These are phyloP conservation scores for Drosophila picticornis DNA, from an alignment of 2,888 invertebrate species.

Conservation along the genomic window DNA sequence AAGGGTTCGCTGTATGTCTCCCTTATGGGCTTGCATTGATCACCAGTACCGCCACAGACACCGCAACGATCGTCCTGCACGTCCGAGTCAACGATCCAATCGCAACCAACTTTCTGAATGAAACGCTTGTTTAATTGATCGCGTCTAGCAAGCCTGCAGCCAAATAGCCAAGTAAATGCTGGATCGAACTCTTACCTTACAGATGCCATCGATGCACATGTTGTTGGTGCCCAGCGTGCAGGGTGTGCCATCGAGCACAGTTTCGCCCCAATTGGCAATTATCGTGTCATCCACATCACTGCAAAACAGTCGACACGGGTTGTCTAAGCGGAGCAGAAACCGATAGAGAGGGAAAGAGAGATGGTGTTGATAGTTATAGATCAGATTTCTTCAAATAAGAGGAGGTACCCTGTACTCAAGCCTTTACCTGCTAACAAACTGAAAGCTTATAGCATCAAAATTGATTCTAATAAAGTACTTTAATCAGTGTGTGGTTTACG, in stretches of 20 bases:
- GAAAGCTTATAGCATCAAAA: background rate
- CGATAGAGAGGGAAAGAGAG: too few relatives aligned
- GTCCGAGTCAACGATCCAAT: slow-evolving; percentile 93
- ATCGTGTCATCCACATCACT: slow-evolving; percentile 90
- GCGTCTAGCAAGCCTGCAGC: slow-evolving; percentile 8
- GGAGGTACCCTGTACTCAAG: background rate
- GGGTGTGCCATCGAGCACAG: slow-evolving; percentile 93
- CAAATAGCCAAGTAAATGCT: background rate
- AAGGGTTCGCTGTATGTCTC: slow-evolving; percentile 85
- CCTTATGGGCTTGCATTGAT: slow-evolving; percentile 90
- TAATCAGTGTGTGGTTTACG: background rate
- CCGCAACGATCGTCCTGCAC: slow-evolving; percentile 94
- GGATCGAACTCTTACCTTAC: slow-evolving; percentile 87
- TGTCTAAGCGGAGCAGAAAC: slow-evolving; percentile 85
- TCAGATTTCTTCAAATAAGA: background rate
- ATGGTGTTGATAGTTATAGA: background rate
- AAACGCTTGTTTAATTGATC: slow-evolving; percentile 81
- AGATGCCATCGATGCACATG: slow-evolving; percentile 93
- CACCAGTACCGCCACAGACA: slow-evolving; percentile 93
- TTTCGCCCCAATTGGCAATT: slow-evolving; percentile 91
- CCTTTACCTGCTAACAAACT: background rate
- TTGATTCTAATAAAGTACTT: background rate
- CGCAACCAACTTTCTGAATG: slow-evolving; percentile 94
- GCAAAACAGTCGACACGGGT: slow-evolving; percentile 93
- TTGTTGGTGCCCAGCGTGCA: slow-evolving; percentile 93